Conservation (phyloP, 2,797 vertebrate genomes). For the Galago senegalensis region DNA sequence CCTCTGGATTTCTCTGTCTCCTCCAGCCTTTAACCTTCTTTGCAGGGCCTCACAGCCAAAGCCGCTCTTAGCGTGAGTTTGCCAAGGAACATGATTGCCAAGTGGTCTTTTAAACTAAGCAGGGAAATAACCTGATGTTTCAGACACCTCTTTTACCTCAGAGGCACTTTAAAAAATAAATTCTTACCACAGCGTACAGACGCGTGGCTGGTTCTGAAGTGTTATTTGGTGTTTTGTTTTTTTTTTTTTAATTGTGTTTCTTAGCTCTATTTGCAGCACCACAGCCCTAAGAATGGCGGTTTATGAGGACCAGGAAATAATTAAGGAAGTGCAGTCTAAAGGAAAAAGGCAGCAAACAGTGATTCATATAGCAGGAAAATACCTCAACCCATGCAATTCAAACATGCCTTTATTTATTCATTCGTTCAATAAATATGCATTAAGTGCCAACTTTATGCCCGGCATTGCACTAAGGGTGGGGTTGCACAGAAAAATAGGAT, state of each 20-base stretch:
- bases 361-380: constrained; percentile 21
- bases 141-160: background rate
- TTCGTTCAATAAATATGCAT: background rate
- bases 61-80: background rate
- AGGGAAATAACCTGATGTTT: background rate
- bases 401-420: constrained; percentile 53
- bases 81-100: background rate
- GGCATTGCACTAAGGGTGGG: background rate
- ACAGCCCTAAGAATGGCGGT: background rate
- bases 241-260: background rate
- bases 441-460: background rate
- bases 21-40: background rate
- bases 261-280: background rate
- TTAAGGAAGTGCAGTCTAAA: background rate
- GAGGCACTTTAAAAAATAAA: background rate
- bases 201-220: background rate
- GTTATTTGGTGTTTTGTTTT: background rate
- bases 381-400: background rate
- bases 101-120: background rate
- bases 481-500: background rate
- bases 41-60: background rate
- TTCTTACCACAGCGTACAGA: background rate
- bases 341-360: background rate
- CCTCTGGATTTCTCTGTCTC: background rate
- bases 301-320: background rate